Percentiles rank a stretch among this genome's conserved stretches.
Conservation (phyloP, 2,797 vertebrate genomes). For the Melanotaenia boesemani region DNA sequence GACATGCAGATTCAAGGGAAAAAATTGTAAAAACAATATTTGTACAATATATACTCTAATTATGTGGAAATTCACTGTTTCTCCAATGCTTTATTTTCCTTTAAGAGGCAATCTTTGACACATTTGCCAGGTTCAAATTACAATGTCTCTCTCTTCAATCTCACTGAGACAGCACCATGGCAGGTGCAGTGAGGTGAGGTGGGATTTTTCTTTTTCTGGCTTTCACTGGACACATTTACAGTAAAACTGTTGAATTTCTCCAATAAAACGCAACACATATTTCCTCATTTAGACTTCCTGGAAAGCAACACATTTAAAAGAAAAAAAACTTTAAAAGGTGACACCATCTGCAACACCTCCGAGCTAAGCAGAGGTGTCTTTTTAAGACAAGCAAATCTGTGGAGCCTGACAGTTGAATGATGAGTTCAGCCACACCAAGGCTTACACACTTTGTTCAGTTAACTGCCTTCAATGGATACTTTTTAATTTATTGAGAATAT, state of each 20-base stretch:
- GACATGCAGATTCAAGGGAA: too few species aligned
- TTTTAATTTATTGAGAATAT: not conserved
- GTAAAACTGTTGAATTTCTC: not conserved
- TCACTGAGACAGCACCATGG: slow-evolving; percentile 6
- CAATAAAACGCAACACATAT: not conserved
- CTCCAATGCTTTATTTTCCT: not conserved
- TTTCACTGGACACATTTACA: not conserved
- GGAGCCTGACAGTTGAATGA: slow-evolving; percentile 29
- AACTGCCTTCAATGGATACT: not conserved
- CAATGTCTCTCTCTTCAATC: slow-evolving; percentile 18
- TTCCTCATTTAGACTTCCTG: too few species aligned
- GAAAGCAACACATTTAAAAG: too few species aligned
- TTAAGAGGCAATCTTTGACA: slow-evolving; percentile 21
- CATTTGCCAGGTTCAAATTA: slow-evolving; percentile 17
- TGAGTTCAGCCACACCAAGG: slow-evolving; percentile 10
- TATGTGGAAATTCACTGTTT: not conserved
- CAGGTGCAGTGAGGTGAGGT: slow-evolving; percentile 10
- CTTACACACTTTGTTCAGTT: not conserved
- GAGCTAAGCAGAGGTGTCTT: slow-evolving; percentile 14
- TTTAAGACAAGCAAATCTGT: slow-evolving; percentile 11
- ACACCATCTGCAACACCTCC: not conserved
- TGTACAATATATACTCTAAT: not conserved
- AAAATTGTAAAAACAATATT: too few species aligned
- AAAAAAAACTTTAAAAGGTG: not conserved
- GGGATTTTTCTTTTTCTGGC: slow-evolving; percentile 5